Percentiles rank a stretch among this genome's conserved stretches.
Evolutionary conservation across 2,113 vertebrate genomes (phyloP).

Genomic region (Macaca mulatta): DNA sequence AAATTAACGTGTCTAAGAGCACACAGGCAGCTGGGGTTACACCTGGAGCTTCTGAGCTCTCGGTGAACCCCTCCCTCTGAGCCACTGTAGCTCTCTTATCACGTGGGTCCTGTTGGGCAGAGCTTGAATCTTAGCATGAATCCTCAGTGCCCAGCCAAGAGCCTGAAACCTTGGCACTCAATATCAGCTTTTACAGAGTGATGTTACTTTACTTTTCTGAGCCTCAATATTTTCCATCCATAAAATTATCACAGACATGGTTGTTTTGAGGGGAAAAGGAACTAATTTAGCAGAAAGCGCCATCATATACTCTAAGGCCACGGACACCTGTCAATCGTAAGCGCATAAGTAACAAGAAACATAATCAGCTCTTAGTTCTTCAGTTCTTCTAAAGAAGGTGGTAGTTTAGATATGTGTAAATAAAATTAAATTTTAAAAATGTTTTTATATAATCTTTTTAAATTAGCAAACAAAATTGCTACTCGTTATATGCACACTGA

Average conservation of each 20-base stretch:
- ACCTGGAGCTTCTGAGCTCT: not conserved
- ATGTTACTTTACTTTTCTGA: not conserved
- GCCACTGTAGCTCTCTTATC: not conserved
- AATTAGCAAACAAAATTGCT: constrained; percentile 8
- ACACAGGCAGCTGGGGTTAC: not conserved
- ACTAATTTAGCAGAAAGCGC: not conserved
- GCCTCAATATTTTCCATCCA: not conserved
- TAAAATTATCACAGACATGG: not conserved
- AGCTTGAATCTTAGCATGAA: not conserved
- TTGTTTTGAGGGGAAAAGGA: not conserved
- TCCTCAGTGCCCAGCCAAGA: not conserved
- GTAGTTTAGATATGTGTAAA: not conserved
- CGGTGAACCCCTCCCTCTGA: not conserved
- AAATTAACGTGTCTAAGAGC: not conserved
- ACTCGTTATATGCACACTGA: not conserved
- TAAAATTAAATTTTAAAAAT: not conserved
- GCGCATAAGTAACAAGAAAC: not conserved
- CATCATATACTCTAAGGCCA: not conserved
- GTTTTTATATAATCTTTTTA: not conserved
- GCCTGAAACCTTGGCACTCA: not conserved
- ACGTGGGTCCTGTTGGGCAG: not conserved
- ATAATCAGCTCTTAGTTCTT: not conserved
- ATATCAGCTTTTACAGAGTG: not conserved
- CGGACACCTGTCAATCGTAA: not conserved
- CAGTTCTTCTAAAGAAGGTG: not conserved